Evolutionary conservation across 2,888 invertebrate species (phyloP).

Genomic region (Monoplex corrugatus): DNA sequence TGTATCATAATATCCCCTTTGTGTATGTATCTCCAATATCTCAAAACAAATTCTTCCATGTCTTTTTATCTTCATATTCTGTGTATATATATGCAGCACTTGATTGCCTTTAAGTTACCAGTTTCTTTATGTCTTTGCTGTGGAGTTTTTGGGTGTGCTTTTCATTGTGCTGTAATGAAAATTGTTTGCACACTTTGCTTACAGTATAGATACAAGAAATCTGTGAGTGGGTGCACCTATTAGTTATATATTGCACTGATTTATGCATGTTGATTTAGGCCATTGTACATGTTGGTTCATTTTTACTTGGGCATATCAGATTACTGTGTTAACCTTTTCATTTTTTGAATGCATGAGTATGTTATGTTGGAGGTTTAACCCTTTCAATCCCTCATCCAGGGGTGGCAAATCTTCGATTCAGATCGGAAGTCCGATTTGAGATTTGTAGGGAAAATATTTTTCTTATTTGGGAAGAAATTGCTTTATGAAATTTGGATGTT

Average conservation of each 20-base stretch:
- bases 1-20: neutral
- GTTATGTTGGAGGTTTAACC: no score
- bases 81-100: neutral
- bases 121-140: neutral
- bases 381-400: neutral
- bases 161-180: neutral
- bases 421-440: neutral
- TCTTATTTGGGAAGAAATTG: no score
- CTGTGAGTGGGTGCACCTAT: neutral
- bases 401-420: neutral
- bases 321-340: neutral
- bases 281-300: no score
- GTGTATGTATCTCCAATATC: no score
- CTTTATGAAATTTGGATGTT: no score
- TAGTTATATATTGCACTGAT: neutral
- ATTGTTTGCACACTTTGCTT: neutral
- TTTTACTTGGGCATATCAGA: no score
- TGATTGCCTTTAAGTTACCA: neutral
- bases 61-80: neutral
- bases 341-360: neutral
- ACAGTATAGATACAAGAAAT: constrained; percentile 14
- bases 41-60: no score
- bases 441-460: neutral
- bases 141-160: neutral
- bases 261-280: neutral